phyloP scores from a whole-genome alignment of 2,888 invertebrate genomes.

The Hirtodrosophila confusa region DNA sequence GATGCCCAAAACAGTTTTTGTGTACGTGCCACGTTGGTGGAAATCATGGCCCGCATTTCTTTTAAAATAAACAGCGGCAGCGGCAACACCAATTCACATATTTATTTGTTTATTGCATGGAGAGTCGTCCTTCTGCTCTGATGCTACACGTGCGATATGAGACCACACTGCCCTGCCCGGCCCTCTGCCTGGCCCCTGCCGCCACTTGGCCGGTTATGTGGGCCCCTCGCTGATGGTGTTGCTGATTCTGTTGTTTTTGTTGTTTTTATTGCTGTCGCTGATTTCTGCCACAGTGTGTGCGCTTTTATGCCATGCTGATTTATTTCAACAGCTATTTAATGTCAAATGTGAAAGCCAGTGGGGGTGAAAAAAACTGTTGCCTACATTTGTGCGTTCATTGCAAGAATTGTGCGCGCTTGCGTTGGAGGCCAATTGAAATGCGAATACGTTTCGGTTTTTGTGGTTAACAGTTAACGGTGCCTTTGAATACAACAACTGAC shows the following conservation, averaged over 20 bases:
- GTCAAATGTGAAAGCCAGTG: slow-evolving; percentile 45
- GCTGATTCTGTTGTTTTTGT: slow-evolving; percentile 38
- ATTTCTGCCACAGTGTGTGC: slow-evolving; percentile 29
- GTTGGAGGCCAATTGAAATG: slow-evolving; percentile 49
- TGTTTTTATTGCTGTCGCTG: slow-evolving; percentile 19
- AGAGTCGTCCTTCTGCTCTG: slow-evolving; percentile 35
- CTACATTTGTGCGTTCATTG: slow-evolving; percentile 54
- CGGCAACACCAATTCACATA: slow-evolving; percentile 60
- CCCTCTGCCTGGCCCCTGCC: background rate
- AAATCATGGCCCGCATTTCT: slow-evolving; percentile 77
- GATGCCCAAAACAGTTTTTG: slow-evolving; percentile 43
- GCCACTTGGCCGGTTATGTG: background rate
- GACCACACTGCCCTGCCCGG: background rate
- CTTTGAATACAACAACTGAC: slow-evolving; percentile 32
- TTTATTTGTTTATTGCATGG: slow-evolving; percentile 76
- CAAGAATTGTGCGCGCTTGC: slow-evolving; percentile 13
- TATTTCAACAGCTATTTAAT: slow-evolving; percentile 75
- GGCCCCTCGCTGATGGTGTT: slow-evolving; percentile 50
- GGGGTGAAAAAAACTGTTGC: slow-evolving; percentile 52
- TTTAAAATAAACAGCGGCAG: slow-evolving; percentile 65
- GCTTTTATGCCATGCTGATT: slow-evolving; percentile 58
- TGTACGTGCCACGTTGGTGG: slow-evolving; percentile 76
- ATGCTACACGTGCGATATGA: slow-evolving; percentile 55
- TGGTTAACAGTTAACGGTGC: slow-evolving; percentile 35
- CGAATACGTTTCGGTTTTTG: slow-evolving; percentile 41